phyloP scores from a whole-genome alignment of 1,140 invertebrate genomes.

The Amphibalanus amphitrite region DNA sequence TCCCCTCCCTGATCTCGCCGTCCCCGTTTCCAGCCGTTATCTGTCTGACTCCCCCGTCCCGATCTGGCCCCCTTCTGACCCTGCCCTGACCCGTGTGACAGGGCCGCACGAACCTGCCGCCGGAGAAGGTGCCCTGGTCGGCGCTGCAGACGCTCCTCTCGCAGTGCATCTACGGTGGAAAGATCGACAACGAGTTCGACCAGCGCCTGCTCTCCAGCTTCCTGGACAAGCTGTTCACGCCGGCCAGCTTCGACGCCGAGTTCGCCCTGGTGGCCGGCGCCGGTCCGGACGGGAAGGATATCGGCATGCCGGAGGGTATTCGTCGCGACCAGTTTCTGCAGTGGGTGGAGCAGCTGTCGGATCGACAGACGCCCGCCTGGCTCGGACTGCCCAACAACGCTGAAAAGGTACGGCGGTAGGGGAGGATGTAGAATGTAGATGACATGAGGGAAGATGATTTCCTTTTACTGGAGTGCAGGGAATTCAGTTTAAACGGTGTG shows the following conservation, averaged over 20 bases:
- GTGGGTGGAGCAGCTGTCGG: conserved; percentile 85
- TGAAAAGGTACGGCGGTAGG: conserved; percentile 66
- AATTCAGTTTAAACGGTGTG: too few species aligned
- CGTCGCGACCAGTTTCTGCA: conserved; percentile 84
- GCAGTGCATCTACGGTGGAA: conserved; percentile 98
- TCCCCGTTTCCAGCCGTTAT: too few species aligned
- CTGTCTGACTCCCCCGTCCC: too few species aligned
- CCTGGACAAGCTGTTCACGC: conserved; percentile 85
- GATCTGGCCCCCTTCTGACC: too few species aligned
- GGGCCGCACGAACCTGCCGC: conserved; percentile 78
- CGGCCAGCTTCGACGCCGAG: conserved; percentile 85
- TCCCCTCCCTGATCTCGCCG: too few species aligned
- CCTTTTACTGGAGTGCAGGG: too few species aligned
- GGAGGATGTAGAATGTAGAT: too few species aligned
- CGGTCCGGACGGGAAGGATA: conserved; percentile 59
- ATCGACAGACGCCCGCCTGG: conserved; percentile 93
- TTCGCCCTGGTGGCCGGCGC: conserved; percentile 84
- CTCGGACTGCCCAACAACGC: conserved; percentile 96
- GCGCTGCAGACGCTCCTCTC: conserved; percentile 86
- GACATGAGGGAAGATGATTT: too few species aligned
- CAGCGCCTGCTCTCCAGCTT: conserved; percentile 89
- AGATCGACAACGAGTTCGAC: conserved; percentile 98
- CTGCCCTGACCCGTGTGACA: conserved; percentile 5
- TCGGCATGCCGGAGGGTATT: conserved; percentile 94
- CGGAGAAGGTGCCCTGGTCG: conserved; percentile 98